Conservation (phyloP, 2,113 vertebrate genomes). For the Eolophus roseicapilla region DNA sequence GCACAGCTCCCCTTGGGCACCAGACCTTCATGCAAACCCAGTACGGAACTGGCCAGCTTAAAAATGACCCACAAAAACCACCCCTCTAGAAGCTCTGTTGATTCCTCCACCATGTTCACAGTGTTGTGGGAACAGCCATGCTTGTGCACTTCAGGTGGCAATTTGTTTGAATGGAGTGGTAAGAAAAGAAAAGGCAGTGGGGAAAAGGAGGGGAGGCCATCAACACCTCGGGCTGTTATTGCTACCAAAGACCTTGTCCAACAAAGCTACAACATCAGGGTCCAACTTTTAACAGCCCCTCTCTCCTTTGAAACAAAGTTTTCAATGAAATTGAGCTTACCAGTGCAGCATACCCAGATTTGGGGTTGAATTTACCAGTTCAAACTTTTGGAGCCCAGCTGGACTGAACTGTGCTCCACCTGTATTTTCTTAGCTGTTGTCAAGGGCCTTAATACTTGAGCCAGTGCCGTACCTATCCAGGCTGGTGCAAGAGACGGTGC, state of each 20-base stretch:
- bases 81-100: not conserved
- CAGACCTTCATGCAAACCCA: not conserved
- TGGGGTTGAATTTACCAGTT: not conserved
- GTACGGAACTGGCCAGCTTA: rapidly evolving
- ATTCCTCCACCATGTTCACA: not conserved
- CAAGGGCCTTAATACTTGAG: not conserved
- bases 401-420: not conserved
- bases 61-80: not conserved
- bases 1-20: not conserved
- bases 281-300: not conserved
- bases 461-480: rapidly evolving
- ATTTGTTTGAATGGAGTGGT: not conserved
- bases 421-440: not conserved
- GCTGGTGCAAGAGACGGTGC: not conserved
- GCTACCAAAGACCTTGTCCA: not conserved
- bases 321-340: not conserved
- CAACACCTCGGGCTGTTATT: rapidly evolving
- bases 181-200: rapidly evolving
- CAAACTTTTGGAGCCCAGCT: not conserved
- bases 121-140: not conserved
- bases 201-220: not conserved
- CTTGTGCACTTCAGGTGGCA: not conserved
- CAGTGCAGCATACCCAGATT: not conserved
- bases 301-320: not conserved
- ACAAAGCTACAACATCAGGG: not conserved